These are phyloP conservation scores for Helleia helle DNA, from an alignment of 2,888 invertebrate species.

Conservation along the genomic window DNA sequence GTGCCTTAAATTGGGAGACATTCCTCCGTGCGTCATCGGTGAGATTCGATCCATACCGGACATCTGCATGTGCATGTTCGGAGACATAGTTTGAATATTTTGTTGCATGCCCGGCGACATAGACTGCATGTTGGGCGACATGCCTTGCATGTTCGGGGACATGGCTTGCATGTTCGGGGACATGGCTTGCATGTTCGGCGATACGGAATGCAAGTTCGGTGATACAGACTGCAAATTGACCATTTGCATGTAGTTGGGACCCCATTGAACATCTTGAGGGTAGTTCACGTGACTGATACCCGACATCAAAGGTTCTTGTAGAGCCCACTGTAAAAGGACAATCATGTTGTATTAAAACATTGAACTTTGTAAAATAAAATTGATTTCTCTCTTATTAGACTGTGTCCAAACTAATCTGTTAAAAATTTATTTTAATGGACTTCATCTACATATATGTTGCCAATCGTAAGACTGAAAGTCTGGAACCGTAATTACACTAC, in stretches of 20 bases:
- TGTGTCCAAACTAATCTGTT: too few species aligned
- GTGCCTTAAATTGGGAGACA: slow-evolving; percentile 23
- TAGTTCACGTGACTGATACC: not conserved
- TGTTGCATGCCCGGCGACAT: slow-evolving; percentile 13
- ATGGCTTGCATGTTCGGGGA: slow-evolving; percentile 19
- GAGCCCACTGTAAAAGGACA: not conserved
- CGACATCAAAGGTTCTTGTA: not conserved
- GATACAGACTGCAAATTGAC: slow-evolving; percentile 14
- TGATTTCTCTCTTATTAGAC: too few species aligned
- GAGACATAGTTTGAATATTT: slow-evolving; percentile 23
- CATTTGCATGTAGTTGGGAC: not conserved
- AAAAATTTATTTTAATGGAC: too few species aligned
- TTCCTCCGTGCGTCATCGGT: slow-evolving; percentile 11
- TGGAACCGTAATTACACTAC: too few species aligned
- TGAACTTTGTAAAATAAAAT: too few species aligned
- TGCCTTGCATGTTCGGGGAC: slow-evolving; percentile 20
- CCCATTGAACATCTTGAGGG: not conserved
- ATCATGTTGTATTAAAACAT: too few species aligned
- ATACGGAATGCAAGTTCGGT: slow-evolving; percentile 16
- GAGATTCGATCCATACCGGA: slow-evolving; percentile 12
- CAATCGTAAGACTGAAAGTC: too few species aligned
- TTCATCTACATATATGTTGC: too few species aligned
- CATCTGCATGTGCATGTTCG: slow-evolving; percentile 19
- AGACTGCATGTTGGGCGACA: slow-evolving; percentile 20
- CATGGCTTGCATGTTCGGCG: too few species aligned